A percentile compares a stretch with the other conserved stretches of the same genome.
Conservation (phyloP, 2,888 invertebrate species). For the Xanthorhoe spadicearia region DNA sequence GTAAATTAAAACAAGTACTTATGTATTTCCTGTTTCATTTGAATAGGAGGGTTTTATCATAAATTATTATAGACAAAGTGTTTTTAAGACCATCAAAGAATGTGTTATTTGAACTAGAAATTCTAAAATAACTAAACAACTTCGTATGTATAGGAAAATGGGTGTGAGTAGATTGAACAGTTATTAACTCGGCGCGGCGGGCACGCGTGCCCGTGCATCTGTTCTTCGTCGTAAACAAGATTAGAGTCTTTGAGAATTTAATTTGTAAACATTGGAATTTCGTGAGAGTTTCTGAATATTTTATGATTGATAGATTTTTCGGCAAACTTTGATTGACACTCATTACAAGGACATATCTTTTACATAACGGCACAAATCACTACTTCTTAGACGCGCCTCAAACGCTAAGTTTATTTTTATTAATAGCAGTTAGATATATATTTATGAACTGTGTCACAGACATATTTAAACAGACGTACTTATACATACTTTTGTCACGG, state of each 20-base stretch:
- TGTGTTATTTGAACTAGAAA: background rate
- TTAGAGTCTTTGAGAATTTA: constrained; percentile 32
- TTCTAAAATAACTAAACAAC: background rate
- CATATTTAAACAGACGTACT: too few species aligned
- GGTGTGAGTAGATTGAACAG: constrained; percentile 24
- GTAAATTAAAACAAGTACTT: too few species aligned
- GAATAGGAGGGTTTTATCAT: too few species aligned
- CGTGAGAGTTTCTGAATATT: constrained; percentile 10
- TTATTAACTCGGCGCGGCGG: constrained; percentile 44
- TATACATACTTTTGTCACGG: too few species aligned
- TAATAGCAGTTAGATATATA: too few species aligned
- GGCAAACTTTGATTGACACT: background rate
- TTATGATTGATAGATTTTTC: constrained; percentile 1
- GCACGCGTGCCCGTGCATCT: constrained; percentile 44
- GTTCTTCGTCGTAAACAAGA: constrained; percentile 39
- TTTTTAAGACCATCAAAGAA: background rate
- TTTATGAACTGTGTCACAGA: too few species aligned
- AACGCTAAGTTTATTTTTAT: too few species aligned
- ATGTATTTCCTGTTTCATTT: too few species aligned
- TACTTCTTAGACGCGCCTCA: too few species aligned
- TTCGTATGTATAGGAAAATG: background rate
- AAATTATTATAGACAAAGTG: too few species aligned
- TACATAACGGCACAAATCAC: too few species aligned
- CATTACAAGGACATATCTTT: too few species aligned
- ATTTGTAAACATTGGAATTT: constrained; percentile 27